Evolutionary conservation across 2,888 invertebrate genomes (phyloP).

Genomic region (Laothoe populi): DNA sequence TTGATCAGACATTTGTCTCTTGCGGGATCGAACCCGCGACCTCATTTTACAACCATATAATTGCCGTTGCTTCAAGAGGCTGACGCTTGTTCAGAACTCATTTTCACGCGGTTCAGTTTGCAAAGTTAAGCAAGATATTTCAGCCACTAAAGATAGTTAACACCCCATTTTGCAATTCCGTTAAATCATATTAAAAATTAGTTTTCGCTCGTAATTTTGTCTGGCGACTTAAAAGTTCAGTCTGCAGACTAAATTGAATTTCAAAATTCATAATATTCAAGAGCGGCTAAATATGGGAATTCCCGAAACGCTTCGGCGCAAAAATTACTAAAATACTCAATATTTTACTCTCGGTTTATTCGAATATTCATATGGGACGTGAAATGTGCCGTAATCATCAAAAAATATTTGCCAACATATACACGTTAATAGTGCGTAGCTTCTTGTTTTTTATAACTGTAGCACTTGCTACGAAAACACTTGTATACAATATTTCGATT

Average conservation of each 20-base stretch:
- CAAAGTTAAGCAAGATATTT: slow-evolving; percentile 35
- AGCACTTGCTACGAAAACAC: slow-evolving; percentile 20
- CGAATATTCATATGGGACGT: slow-evolving; percentile 1
- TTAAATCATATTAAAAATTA: slow-evolving; percentile 14
- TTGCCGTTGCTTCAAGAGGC: too few species aligned
- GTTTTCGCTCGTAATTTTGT: background rate
- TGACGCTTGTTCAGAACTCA: slow-evolving; percentile 3
- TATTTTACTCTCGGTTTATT: background rate
- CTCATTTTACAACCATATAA: too few species aligned
- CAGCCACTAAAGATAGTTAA: slow-evolving; percentile 9
- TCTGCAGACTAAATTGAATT: slow-evolving; percentile 10
- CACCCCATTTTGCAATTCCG: background rate
- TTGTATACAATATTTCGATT: background rate
- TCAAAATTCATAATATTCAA: slow-evolving; percentile 2
- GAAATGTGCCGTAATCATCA: background rate
- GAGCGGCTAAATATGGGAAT: background rate
- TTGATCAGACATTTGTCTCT: too few species aligned
- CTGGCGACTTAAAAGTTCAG: slow-evolving; percentile 5
- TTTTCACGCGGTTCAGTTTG: slow-evolving; percentile 39
- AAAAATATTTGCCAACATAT: too few species aligned
- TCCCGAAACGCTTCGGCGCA: background rate
- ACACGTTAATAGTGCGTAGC: background rate
- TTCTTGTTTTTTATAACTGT: slow-evolving; percentile 4
- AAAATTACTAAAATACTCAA: background rate
- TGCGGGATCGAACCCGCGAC: too few species aligned